Conservation (phyloP, 2,888 invertebrate genomes). For the Agriopis aurantiaria region DNA sequence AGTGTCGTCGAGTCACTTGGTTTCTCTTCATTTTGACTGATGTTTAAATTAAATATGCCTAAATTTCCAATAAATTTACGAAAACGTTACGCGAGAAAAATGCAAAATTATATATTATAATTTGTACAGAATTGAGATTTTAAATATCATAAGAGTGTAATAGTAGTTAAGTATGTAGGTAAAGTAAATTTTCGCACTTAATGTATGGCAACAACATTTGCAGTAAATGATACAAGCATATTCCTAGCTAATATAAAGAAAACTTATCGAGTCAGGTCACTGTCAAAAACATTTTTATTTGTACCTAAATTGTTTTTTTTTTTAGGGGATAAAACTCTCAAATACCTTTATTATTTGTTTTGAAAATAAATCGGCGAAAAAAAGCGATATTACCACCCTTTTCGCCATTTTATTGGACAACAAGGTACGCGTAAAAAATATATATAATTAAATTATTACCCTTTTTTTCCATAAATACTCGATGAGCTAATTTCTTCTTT, state of each 20-base stretch:
- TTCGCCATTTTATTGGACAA: background rate
- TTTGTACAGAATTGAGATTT: slow-evolving; percentile 34
- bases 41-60: slow-evolving; percentile 9
- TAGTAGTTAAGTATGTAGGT: slow-evolving; percentile 6
- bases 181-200: background rate
- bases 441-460: background rate
- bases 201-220: background rate
- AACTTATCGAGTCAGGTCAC: too few species aligned
- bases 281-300: too few species aligned
- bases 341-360: too few species aligned
- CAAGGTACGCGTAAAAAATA: background rate
- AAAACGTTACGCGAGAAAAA: slow-evolving; percentile 1
- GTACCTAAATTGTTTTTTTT: too few species aligned
- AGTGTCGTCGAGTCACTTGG: slow-evolving; percentile 23
- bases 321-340: too few species aligned
- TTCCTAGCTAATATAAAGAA: too few species aligned
- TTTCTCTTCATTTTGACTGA: slow-evolving; percentile 27
- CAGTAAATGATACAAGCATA: background rate
- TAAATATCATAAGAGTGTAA: slow-evolving; percentile 20
- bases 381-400: background rate
- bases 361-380: background rate
- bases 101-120: slow-evolving; percentile 18
- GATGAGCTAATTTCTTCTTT: background rate
- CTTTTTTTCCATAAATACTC: background rate
- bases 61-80: background rate